Conservation (phyloP, 2,113 vertebrate species). For the Xiphophorus couchianus region DNA sequence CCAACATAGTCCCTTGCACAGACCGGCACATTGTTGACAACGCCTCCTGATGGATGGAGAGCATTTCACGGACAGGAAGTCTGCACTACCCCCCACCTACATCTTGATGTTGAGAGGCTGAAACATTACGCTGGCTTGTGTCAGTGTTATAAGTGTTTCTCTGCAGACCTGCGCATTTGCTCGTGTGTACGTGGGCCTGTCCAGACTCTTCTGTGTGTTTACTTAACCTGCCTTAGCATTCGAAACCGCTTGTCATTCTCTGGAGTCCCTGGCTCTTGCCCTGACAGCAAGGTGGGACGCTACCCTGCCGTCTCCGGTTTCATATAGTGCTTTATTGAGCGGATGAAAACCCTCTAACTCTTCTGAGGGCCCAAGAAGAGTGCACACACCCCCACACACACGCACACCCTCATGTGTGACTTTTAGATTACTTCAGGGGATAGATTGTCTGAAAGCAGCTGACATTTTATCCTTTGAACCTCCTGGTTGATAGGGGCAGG, state of each 20-base stretch:
- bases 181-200: slow-evolving; percentile 44
- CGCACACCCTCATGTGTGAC: slow-evolving; percentile 40
- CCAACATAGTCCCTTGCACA: not conserved
- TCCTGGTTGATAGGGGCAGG: slow-evolving; percentile 53
- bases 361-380: slow-evolving; percentile 18
- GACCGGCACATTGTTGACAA: slow-evolving; percentile 26
- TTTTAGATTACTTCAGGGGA: slow-evolving; percentile 75
- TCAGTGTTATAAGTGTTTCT: slow-evolving; percentile 54
- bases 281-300: slow-evolving; percentile 71
- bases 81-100: slow-evolving; percentile 43
- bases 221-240: slow-evolving; percentile 69
- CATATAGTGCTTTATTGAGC: slow-evolving; percentile 49
- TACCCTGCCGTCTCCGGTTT: slow-evolving; percentile 61
- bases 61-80: slow-evolving; percentile 68
- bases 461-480: slow-evolving; percentile 74
- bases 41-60: slow-evolving; percentile 44
- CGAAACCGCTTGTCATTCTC: slow-evolving; percentile 58
- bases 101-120: slow-evolving; percentile 67
- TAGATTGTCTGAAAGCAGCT: slow-evolving; percentile 64
- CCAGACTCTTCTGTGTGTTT: slow-evolving; percentile 58
- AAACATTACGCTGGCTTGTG: slow-evolving; percentile 54
- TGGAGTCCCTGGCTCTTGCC: slow-evolving; percentile 40
- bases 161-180: slow-evolving; percentile 6
- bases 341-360: slow-evolving; percentile 51
- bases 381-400: slow-evolving; percentile 10